Conservation (phyloP, 2,113 vertebrate genomes). For the Blennius ocellaris region DNA sequence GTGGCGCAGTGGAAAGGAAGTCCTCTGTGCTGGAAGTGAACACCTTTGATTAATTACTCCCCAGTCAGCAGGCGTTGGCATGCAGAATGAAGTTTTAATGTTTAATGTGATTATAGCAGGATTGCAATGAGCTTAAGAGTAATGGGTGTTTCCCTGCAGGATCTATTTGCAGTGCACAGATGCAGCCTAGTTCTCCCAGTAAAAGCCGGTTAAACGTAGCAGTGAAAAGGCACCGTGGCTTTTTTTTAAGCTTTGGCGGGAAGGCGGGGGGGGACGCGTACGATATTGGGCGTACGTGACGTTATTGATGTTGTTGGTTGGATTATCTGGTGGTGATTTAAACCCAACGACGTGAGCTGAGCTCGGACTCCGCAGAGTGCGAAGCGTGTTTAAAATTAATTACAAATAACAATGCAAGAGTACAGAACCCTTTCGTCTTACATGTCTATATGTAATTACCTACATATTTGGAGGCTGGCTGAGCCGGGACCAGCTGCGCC, state of each 20-base stretch:
- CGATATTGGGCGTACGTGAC: background rate
- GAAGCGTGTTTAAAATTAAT: background rate
- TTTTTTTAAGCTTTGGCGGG: constrained; percentile 4
- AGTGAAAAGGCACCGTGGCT: background rate
- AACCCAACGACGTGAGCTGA: no score
- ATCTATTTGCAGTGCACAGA: constrained; percentile 3
- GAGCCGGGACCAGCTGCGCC: background rate
- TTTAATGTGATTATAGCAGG: background rate
- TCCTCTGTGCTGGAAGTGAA: background rate
- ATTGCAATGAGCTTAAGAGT: constrained; percentile 8
- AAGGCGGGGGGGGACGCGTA: background rate
- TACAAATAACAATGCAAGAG: background rate
- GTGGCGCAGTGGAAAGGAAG: constrained; percentile 3
- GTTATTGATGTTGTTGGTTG: background rate
- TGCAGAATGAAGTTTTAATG: background rate
- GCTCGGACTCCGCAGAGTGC: background rate
- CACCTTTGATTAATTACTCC: background rate
- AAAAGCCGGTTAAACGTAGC: background rate
- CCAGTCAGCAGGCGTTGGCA: background rate
- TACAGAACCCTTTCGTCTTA: background rate
- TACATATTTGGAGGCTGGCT: background rate
- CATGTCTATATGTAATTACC: background rate
- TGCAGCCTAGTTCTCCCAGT: background rate
- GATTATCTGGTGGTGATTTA: background rate
- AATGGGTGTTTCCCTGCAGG: background rate